Evolutionary conservation across 2,797 vertebrate genomes (phyloP), one percentile per base, ranked within the genome.

Genomic region (Acanthiza pusilla): DNA sequence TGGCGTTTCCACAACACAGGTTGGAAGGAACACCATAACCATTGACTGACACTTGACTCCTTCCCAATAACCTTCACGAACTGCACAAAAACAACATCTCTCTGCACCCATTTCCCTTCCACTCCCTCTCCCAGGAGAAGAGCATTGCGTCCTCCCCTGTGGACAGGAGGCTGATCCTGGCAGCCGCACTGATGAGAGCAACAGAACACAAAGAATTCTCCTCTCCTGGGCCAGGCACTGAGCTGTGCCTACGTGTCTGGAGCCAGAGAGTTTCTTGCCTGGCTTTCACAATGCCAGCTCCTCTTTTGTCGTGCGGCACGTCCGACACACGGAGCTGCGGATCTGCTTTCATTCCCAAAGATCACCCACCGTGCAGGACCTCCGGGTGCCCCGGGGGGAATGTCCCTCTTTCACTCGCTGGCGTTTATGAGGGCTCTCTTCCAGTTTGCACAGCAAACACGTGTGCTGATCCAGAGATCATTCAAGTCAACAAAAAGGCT

Each of bases 241-340:
- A 78, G 80, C 74, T 63, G 32, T 92, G 94, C 85, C 92, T 94
- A 82, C 57, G 25, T 96, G 95, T 67, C 85, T 71, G 85, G 67
- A 90, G 83, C 50, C 89, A 71, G 88, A 85, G n/a, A 55, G 62
- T 51, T 89, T 79, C 75, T 80, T 70, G 61, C 67, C 60, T 66
- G 65, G 36, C 85, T 93, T 84, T 91, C 76, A 87, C 80, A 95
- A 75, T 22, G 84, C 53, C 83, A 93, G 65, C 61, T 85, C 63
- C 72, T 85, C 94, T 74, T 90, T 85, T 88, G 87, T 87, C 82
- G 57, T 67, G 67, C 32, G 34, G 76, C 81, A 71, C 19, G 7
- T 85, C 72, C 18, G 20, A 73, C 61, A 70, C 72, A 74, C 60
- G 94, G 65, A 85, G 68, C n/a, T 2, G 1, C 0, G 0, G 48